Base-by-base conservation (phyloP, 2,797 vertebrate species). In the Brotula barbata region DNA sequence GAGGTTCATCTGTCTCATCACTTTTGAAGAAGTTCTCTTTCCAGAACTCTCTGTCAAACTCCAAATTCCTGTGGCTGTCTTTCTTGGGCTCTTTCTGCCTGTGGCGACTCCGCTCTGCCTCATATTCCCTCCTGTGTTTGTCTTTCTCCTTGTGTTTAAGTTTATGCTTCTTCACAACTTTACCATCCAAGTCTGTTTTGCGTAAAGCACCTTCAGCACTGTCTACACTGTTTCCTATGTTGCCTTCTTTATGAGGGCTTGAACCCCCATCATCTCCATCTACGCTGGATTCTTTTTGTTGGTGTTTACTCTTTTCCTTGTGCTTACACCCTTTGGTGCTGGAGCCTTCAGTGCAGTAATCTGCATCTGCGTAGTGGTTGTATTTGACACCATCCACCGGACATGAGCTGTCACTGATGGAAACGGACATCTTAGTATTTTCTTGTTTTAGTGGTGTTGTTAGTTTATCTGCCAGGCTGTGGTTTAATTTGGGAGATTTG, bases 1-100 rank as follows among this genome's bases (percentile, higher is more conserved):
- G 74, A 0, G 66, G 66, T 45, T 98, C 96, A 58, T 97, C 95
- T 0, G 91, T 92, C 84, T 99, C 97, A 85, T 98, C 97, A 68
- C 94, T 99, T 92, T 98, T 99, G 90, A 99, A 99, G 84, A 99
- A 99, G 73, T 99, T 99, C 55, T 99, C 97, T 86, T 99, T 99
- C 97, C 97, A 99, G 88, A 99, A 99, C 88, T 99, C 97, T 83
- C 96, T 90, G 87, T 98, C 97, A 83, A 99, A 99, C 78, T 99
- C 97, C 68, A 95, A 69, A 89, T 94, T 97, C 87, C 95, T 93
- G 85, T 95, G 95, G 54, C 91, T 54, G 1, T 97, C 96, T 89
- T 95, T 98, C 71, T 85, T 83, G 68, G 82, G 83, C 44, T 97
- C 96, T 62, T 93, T 96, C 68, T 91, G 94, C 74, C 92, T 94